Percentiles rank a stretch among this genome's conserved stretches.
These are phyloP conservation scores for Papilio helenus DNA, from an alignment of 1,140 invertebrate species.

Conservation along the genomic window DNA sequence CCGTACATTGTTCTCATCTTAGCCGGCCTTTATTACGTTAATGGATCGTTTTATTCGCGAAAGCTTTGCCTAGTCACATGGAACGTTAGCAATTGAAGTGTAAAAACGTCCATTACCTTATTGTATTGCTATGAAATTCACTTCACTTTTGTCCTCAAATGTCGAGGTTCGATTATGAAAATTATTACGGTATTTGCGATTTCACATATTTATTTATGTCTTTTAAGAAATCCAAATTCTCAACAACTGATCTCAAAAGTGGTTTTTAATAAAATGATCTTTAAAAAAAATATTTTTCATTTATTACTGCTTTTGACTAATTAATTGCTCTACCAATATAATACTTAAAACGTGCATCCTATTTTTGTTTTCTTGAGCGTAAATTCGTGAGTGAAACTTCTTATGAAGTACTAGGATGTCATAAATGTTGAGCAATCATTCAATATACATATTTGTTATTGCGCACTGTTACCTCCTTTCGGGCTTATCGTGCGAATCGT, in stretches of 20 bases:
- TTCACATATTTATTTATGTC: background rate
- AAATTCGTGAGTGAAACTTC: background rate
- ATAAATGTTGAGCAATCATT: constrained; percentile 14
- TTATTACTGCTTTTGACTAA: background rate
- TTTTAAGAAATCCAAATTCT: background rate
- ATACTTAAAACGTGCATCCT: background rate
- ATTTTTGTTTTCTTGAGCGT: background rate
- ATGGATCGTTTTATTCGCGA: constrained; percentile 46
- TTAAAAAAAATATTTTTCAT: background rate
- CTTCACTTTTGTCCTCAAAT: background rate
- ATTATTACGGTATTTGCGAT: background rate
- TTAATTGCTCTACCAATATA: background rate
- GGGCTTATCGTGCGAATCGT: constrained; percentile 50
- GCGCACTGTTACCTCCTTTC: constrained; percentile 32
- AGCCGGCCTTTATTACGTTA: constrained; percentile 59
- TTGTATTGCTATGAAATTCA: background rate
- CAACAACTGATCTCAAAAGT: background rate
- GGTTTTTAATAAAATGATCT: background rate
- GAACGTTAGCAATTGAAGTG: background rate
- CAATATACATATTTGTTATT: constrained; percentile 37
- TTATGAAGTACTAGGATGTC: constrained; percentile 20
- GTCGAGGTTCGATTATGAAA: background rate
- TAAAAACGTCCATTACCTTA: constrained; percentile 22
- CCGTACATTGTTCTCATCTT: constrained; percentile 68
- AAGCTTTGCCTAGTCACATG: constrained; percentile 31